Evolutionary conservation across 2,113 vertebrate genomes (phyloP).

Genomic region (Jacana jacana): DNA sequence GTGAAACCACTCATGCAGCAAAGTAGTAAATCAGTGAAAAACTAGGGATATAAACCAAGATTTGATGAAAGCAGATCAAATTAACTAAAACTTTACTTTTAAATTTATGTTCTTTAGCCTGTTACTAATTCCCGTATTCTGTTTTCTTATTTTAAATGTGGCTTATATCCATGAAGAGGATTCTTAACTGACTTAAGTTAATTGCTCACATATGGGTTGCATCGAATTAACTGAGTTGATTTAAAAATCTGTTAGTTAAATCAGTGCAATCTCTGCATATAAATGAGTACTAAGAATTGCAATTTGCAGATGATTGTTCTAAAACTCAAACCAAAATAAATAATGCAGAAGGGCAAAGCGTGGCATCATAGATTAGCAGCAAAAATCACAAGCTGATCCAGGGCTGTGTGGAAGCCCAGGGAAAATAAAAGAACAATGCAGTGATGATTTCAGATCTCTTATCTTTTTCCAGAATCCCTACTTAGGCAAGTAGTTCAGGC

Average conservation of each 20-base stretch:
- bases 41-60: neutral
- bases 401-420: rapidly evolving
- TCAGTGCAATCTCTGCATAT: constrained; percentile 17
- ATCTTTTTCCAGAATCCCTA: neutral
- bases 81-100: constrained; percentile 12
- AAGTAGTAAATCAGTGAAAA: constrained; percentile 15
- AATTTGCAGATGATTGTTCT: neutral
- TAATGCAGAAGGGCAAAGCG: neutral
- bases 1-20: neutral
- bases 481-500: neutral
- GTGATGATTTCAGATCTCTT: neutral
- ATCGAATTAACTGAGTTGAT: constrained; percentile 19
- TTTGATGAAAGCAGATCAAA: neutral
- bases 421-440: rapidly evolving
- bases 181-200: constrained; percentile 49
- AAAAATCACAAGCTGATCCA: neutral
- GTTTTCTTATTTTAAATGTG: constrained; percentile 8
- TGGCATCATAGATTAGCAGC: neutral
- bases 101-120: constrained; percentile 20
- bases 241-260: constrained; percentile 52
- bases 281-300: constrained; percentile 23
- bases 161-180: constrained; percentile 3
- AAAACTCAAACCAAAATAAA: neutral
- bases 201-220: constrained; percentile 55
- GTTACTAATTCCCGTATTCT: neutral